phyloP scores from a whole-genome alignment of 1,140 invertebrate genomes.

The Cyclargus thomasi region DNA sequence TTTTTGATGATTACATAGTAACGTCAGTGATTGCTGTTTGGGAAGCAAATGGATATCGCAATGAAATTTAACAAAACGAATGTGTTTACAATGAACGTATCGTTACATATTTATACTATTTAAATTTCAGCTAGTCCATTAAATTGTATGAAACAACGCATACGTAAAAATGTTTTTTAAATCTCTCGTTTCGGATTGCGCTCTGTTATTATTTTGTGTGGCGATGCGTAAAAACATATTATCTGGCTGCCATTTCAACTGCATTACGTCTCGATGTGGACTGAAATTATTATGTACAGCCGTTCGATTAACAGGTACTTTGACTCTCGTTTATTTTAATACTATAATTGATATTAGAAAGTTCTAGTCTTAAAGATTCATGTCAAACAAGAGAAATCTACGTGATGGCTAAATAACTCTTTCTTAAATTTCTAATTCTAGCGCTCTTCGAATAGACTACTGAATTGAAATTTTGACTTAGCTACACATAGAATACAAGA shows the following conservation, averaged over 20 bases:
- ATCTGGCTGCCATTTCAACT: conserved; percentile 50
- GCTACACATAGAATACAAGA: neutral
- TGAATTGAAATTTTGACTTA: neutral
- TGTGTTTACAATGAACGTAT: neutral
- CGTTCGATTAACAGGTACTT: conserved; percentile 16
- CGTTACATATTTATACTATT: neutral
- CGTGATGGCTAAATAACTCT: neutral
- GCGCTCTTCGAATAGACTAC: neutral
- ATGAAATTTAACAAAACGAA: neutral
- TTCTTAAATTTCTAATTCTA: neutral
- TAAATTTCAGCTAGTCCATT: conserved; percentile 1
- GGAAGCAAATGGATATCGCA: neutral
- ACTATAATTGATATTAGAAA: neutral
- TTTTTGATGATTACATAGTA: too few relatives aligned
- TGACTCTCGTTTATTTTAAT: conserved; percentile 21
- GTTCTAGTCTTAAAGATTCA: too few relatives aligned
- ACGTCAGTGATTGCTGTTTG: neutral
- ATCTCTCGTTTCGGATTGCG: neutral
- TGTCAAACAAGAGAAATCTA: neutral
- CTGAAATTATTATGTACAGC: conserved; percentile 20
- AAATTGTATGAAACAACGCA: neutral
- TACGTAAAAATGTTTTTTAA: neutral
- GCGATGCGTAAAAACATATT: conserved; percentile 35
- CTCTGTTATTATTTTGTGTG: conserved; percentile 15
- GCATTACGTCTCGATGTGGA: conserved; percentile 26